Percentiles rank a stretch among this genome's conserved stretches.
Evolutionary conservation across 2,113 vertebrate genomes (phyloP).

Genomic region (Camelus dromedarius): DNA sequence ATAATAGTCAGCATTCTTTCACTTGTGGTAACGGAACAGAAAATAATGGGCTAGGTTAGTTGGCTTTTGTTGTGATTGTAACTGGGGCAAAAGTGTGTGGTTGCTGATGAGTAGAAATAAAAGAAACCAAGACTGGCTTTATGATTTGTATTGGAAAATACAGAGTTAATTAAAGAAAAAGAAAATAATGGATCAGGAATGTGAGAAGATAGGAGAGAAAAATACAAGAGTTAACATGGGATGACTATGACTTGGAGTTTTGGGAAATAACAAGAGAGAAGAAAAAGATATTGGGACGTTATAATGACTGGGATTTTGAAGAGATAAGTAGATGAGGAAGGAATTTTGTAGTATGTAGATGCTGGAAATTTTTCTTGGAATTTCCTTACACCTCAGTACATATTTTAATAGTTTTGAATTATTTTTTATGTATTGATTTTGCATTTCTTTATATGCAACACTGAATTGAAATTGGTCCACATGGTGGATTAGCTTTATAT

Average conservation of each 20-base stretch:
- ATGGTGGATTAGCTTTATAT: not conserved
- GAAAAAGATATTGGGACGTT: not conserved
- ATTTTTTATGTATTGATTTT: not conserved
- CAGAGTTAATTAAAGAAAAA: not conserved
- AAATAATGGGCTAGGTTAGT: not conserved
- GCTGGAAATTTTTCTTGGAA: not conserved
- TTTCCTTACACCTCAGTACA: not conserved
- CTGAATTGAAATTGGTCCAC: not conserved
- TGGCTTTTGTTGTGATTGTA: not conserved
- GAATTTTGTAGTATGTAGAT: not conserved
- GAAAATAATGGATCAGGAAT: not conserved
- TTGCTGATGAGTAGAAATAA: not conserved
- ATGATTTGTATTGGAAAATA: not conserved
- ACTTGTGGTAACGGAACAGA: not conserved
- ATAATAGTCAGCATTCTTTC: not conserved
- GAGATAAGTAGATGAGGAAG: not conserved
- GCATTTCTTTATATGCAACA: not conserved
- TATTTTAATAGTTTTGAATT: constrained; percentile 41
- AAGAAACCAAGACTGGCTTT: not conserved
- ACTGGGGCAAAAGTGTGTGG: not conserved
- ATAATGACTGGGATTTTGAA: not conserved
- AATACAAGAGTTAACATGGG: not conserved
- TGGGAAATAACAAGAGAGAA: not conserved
- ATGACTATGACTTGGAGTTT: not conserved
- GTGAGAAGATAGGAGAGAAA: not conserved